These are phyloP conservation scores for Dipus sagitta DNA, from an alignment of 2,797 vertebrate genomes.

Conservation along the genomic window DNA sequence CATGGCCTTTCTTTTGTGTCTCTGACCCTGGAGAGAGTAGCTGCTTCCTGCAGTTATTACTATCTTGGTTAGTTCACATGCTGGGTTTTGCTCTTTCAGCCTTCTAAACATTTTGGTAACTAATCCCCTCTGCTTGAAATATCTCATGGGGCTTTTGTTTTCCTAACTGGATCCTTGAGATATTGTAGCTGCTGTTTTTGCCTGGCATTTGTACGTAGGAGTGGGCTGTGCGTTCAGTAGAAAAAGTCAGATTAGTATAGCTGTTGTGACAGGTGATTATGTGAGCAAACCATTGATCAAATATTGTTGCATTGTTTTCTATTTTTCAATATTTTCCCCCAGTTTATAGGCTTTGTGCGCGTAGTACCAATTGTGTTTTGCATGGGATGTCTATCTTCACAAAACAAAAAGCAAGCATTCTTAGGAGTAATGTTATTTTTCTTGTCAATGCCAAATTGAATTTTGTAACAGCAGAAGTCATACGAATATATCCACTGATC, in stretches of 20 bases:
- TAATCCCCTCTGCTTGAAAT: conserved; percentile 3
- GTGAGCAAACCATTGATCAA: not conserved
- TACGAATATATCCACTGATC: not conserved
- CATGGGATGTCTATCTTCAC: conserved; percentile 10
- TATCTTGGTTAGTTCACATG: not conserved
- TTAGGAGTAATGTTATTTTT: conserved; percentile 11
- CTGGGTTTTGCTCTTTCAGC: not conserved
- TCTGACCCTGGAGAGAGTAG: not conserved
- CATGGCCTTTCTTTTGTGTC: not conserved
- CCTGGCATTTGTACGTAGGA: not conserved
- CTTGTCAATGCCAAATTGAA: conserved; percentile 47
- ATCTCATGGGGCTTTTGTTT: conserved; percentile 36
- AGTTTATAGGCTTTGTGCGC: conserved; percentile 15
- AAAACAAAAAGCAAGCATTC: conserved; percentile 50
- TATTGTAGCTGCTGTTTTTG: not conserved
- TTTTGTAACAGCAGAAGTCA: conserved; percentile 59
- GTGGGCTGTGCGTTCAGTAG: not conserved
- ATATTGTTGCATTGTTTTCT: conserved; percentile 33
- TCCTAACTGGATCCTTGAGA: not conserved
- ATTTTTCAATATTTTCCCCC: not conserved
- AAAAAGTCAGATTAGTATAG: not conserved
- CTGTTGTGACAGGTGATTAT: not conserved
- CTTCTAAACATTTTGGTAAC: not conserved
- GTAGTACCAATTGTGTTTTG: not conserved
- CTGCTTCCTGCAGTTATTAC: conserved; percentile 33